Evolutionary conservation across 2,888 invertebrate species (phyloP), one percentile per base, ranked within the genome.

Genomic region (Oscheius myriophilus): DNA sequence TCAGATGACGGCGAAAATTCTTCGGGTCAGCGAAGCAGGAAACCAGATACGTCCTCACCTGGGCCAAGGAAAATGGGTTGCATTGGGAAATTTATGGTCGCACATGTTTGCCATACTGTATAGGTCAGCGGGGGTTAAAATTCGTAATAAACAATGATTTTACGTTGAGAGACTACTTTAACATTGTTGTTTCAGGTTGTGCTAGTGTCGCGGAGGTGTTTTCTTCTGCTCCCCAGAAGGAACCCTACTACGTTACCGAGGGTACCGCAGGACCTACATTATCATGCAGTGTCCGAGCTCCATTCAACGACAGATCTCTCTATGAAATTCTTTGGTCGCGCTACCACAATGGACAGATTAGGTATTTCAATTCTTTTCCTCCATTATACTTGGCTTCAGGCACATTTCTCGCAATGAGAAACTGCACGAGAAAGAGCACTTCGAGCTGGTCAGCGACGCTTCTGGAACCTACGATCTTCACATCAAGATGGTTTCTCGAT

Each of bases 381-480:
- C 21, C 33, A n/a, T 46, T 53, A 21, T 45, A 39, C 12, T 1
- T n/a, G 3, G 1, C 70, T 79, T 49, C 68, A 79, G 79, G 66
- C 73, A 72, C n/a, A 67, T 79, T 26, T 68, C 79, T 9, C 65
- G 75, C 7, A 76, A 78, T 33, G 71, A 70, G 45, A 71, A 73
- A 53, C 46, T 80, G 12, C 74, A 77, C 21, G 73, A 66, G 18
- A 80, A 76, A 67, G 71, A 75, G 23, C 54, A 76, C 33, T 79
- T 74, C 52, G 67, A 71, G 33, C 62, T 84, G 49, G 54, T 73
- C 9, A 70, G 69, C 45, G 76, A 78, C 64, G 53, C 65, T 45
- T 68, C 76, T 72, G 95, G 95, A 70, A 91, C 91, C 46, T 96
- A 95, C 90, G 94, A 95, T 89, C 90, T 96, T 83, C 90, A 92